A percentile compares a stretch with the other conserved stretches of the same genome.
Evolutionary conservation across 2,888 invertebrate species (phyloP).

Genomic region (Alloscopus bannaensis): DNA sequence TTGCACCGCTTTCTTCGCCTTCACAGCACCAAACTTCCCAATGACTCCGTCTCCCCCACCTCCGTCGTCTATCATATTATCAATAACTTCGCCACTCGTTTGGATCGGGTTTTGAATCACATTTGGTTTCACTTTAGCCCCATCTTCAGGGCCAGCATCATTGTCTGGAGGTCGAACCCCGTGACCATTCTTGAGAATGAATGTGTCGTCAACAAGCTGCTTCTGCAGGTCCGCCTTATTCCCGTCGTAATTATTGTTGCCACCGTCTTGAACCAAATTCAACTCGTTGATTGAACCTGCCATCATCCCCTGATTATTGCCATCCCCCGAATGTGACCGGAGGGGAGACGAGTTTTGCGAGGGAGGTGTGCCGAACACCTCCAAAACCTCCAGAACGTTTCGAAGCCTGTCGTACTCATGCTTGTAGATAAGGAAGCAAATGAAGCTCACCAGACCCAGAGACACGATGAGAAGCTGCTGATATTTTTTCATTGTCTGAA

Average conservation of each 20-base stretch:
- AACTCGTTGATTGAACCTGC: slow-evolving; percentile 47
- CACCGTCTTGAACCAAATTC: slow-evolving; percentile 23
- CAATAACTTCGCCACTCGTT: slow-evolving; percentile 56
- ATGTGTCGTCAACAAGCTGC: slow-evolving; percentile 31
- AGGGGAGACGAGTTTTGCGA: slow-evolving; percentile 11
- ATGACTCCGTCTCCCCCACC: slow-evolving; percentile 23
- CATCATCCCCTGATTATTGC: slow-evolving; percentile 30
- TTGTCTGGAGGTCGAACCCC: slow-evolving; percentile 38
- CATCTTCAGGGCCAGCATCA: slow-evolving; percentile 10
- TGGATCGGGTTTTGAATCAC: slow-evolving; percentile 40
- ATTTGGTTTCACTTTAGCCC: neutral
- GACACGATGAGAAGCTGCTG: slow-evolving; percentile 86
- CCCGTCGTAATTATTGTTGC: neutral
- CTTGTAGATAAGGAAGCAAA: slow-evolving; percentile 86
- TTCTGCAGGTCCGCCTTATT: slow-evolving; percentile 8
- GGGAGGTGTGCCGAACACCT: slow-evolving; percentile 86
- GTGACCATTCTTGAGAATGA: slow-evolving; percentile 41
- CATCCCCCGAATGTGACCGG: slow-evolving; percentile 33
- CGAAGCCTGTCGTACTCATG: slow-evolving; percentile 90
- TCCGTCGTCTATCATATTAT: slow-evolving; percentile 44
- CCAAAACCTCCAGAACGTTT: slow-evolving; percentile 89
- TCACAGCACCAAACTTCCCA: slow-evolving; percentile 38
- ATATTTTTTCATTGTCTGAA: slow-evolving; percentile 87
- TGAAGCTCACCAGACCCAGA: slow-evolving; percentile 83
- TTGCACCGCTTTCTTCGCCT: slow-evolving; percentile 34